These are phyloP conservation scores for Tapera naevia DNA, from an alignment of 2,797 vertebrate species.

Conservation along the genomic window DNA sequence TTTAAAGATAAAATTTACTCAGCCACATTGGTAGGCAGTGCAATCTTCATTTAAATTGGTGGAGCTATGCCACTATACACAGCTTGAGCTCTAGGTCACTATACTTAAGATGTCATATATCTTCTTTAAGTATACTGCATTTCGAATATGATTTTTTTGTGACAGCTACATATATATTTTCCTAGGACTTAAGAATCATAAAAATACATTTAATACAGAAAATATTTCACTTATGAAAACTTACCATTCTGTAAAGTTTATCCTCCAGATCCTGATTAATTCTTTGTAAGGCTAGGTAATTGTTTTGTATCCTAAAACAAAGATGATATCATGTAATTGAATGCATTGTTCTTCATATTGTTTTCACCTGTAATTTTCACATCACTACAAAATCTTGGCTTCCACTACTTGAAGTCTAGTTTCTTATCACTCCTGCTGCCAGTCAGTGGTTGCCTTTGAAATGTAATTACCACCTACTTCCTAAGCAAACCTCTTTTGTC, in stretches of 20 bases:
- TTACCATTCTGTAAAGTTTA: slow-evolving; percentile 93
- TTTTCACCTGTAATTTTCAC: slow-evolving; percentile 16
- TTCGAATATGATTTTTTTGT: background rate
- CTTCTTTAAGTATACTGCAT: background rate
- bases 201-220: background rate
- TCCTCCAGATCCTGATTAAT: slow-evolving; percentile 97
- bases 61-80: background rate
- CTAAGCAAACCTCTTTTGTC: background rate
- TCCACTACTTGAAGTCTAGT: background rate
- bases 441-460: slow-evolving; percentile 1
- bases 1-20: slow-evolving; percentile 25
- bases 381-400: slow-evolving; percentile 8
- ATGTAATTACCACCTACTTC: slow-evolving; percentile 11
- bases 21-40: background rate
- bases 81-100: background rate
- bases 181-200: background rate
- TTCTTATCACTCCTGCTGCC: slow-evolving; percentile 10
- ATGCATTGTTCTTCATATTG: background rate
- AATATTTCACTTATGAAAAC: slow-evolving; percentile 16
- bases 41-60: background rate
- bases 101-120: background rate
- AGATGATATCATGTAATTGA: slow-evolving; percentile 50
- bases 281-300: slow-evolving; percentile 93
- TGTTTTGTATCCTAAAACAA: slow-evolving; percentile 91
- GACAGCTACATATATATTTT: background rate